Evolutionary conservation across 1,140 invertebrate genomes (phyloP), one percentile per base, ranked within the genome.

Genomic region (Camponotus pennsylvanicus): DNA sequence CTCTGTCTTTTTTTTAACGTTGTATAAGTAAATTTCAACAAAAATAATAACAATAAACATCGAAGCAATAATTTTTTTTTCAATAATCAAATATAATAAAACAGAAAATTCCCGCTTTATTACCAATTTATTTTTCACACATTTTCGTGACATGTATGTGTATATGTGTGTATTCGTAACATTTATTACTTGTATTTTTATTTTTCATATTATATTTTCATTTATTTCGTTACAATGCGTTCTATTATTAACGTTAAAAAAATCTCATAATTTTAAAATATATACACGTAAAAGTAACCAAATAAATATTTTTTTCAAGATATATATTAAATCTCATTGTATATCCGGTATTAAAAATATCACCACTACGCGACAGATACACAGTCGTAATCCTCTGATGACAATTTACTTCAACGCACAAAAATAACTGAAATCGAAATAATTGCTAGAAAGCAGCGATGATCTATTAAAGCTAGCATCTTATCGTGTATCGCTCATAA

Each of bases 401-500:
- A 9, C 34, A 18, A 2, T 57, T 67, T 61, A 88, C 69, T 88
- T 66, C 21, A 2, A 0, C 8, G 59, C 27, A 42, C 15, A 11
- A n/a, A 75, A 79, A 52, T 69, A 79, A 69, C 32, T 8, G 34
- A 69, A 69, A 69, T 34, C 37, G 34, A 77, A 77, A 77, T 84
- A 77, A 88, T 75, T 45, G 45, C 32, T n/a, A n/a, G 21, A 18
- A 49, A 59, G 21, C 34, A 11, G 11, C 18, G 34, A 73, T 40
- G 67, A 18, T 57, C 70, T 45, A 76, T 80, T 70, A 40, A 80
- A 71, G 85, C 86, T 73, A 80, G n/a, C 8, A 27, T n/a, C 34
- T 83, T 90, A 89, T 88, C 82, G 57, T 13, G 15, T 15, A 67
- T 79, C 52, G 59, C 67, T 75, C 34, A 86, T 89, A 59, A 73